These are phyloP conservation scores for Parnassius mnemosyne DNA, from an alignment of 2,888 invertebrate species.

Conservation along the genomic window DNA sequence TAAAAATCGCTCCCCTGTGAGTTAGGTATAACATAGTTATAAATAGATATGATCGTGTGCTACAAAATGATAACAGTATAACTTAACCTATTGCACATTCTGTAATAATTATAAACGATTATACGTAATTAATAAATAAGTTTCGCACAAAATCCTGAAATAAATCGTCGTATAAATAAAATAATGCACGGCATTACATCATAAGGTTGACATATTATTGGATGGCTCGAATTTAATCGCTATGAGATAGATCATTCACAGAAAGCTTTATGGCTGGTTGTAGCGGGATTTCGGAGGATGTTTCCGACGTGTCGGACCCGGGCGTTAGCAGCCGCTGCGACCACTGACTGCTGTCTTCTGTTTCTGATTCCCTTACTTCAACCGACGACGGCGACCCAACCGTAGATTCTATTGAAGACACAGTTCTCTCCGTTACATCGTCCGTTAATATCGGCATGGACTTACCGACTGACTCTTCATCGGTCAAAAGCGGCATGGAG, in stretches of 20 bases:
- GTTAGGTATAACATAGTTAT: constrained; percentile 1
- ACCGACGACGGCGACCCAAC: constrained; percentile 51
- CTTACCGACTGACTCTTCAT: constrained; percentile 58
- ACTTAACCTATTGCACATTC: constrained; percentile 58
- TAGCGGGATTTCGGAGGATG: constrained; percentile 65
- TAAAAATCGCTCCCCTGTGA: no score
- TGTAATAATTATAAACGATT: constrained; percentile 33
- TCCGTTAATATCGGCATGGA: constrained; percentile 74
- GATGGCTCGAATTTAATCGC: constrained; percentile 43
- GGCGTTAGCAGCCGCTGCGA: constrained; percentile 60
- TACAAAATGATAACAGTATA: constrained; percentile 32
- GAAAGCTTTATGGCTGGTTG: constrained; percentile 66
- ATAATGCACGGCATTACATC: not conserved
- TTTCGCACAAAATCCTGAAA: constrained; percentile 14
- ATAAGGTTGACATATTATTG: not conserved
- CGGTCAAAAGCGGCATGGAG: constrained; percentile 82
- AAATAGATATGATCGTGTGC: not conserved
- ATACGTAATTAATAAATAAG: constrained; percentile 34
- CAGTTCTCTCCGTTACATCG: constrained; percentile 51
- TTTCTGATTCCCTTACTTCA: constrained; percentile 53
- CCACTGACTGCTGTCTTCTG: constrained; percentile 54
- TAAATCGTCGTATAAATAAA: not conserved
- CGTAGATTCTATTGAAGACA: constrained; percentile 53
- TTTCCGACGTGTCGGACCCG: constrained; percentile 61
- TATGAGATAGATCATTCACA: constrained; percentile 53